phyloP scores from a whole-genome alignment of 2,797 vertebrate species.

The Tachyglossus aculeatus region DNA sequence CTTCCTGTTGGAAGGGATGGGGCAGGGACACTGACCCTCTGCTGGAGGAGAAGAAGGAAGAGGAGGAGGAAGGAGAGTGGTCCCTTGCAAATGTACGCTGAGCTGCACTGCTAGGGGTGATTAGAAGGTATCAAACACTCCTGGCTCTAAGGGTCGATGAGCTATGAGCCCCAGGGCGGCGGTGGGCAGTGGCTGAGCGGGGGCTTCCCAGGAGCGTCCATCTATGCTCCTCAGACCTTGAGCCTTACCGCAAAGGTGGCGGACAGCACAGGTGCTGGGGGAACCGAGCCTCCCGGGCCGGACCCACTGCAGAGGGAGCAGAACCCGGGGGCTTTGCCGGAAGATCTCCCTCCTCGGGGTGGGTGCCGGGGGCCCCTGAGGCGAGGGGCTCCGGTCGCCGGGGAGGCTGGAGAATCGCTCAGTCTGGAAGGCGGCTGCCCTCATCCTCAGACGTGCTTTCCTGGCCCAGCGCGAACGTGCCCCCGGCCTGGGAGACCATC shows the following conservation, averaged over 20 bases:
- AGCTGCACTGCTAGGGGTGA: no score
- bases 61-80: no score
- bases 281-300: neutral
- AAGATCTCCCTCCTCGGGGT: neutral
- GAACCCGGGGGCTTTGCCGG: neutral
- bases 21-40: no score
- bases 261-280: neutral
- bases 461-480: slow-evolving; percentile 68
- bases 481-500: slow-evolving; percentile 63
- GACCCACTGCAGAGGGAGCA: neutral
- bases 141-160: no score
- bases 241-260: neutral
- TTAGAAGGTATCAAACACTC: no score
- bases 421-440: slow-evolving; percentile 46
- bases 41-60: no score
- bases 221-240: neutral
- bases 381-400: neutral
- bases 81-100: no score
- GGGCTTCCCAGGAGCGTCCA: neutral
- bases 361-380: neutral
- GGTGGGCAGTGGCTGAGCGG: no score
- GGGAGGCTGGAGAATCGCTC: neutral
- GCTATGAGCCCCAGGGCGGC: no score
- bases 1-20: no score
- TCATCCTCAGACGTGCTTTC: slow-evolving; percentile 58